Base-by-base conservation (phyloP, 1,140 invertebrate species). In the Anastrepha ludens region DNA sequence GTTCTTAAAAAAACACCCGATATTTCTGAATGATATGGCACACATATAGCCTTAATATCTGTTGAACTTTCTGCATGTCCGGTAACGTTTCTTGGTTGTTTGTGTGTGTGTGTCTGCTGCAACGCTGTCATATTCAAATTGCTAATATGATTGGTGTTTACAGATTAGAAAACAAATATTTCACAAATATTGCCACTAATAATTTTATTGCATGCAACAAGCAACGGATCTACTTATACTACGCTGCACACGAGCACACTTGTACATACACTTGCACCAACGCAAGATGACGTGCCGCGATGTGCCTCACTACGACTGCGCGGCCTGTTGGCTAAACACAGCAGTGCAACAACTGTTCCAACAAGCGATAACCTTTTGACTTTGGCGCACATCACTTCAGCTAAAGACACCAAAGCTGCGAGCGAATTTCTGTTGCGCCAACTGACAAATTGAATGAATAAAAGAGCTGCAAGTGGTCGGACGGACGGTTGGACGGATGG, bases 131-230 rank as follows among this genome's bases (percentile, higher is more conserved):
- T 91, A 92, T 92, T 92, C 91, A 92, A 92, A 92, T 92, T 91
- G 91, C 91, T 92, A 92, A 92, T 92, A 92, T 92, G 91, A 92
- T 92, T 92, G 91, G 91, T 92, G 91, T 91, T 92, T 92, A 92
- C 91, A 92, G 91, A 92, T 92, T 92, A 92, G 91, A 92, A 92
- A 92, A 92, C 91, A 92, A 92, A 92, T 92, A 92, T 92, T 92
- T 92, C 91, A 92, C 90, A 91, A 91, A 91, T 91, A 92, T 91
- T 92, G 91, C 91, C 88, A 91, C 91, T 91, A 92, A 92, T 92
- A 92, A 92, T 92, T 92, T 90, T 89, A 81, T 87, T 87, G 86
- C 44, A 87, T 81, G 86, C 86, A 47, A 74, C 67, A 74, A 74
- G 39, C 29, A 20, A 29, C 29, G 29, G 29, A 29, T 29, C 29